These are phyloP conservation scores for Drosophila santomea DNA, from an alignment of 1,140 invertebrate genomes.

Conservation along the genomic window DNA sequence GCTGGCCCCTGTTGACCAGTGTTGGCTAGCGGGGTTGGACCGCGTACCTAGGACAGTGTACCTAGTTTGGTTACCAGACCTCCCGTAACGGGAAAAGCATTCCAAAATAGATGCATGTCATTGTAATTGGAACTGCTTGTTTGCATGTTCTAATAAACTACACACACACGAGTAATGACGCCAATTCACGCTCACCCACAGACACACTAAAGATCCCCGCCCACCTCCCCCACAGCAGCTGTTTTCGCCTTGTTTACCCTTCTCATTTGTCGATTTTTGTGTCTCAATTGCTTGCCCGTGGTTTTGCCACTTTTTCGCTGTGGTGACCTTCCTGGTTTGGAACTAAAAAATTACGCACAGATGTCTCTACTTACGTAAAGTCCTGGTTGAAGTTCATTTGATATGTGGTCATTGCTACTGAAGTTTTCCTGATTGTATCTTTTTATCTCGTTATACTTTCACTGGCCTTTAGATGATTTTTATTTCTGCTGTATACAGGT, in stretches of 20 bases:
- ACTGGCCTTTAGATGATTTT: conserved; percentile 35
- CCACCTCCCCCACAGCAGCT: conserved; percentile 38
- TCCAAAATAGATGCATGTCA: conserved; percentile 74
- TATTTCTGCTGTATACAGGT: conserved; percentile 18
- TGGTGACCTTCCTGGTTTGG: conserved; percentile 62
- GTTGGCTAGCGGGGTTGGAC: neutral
- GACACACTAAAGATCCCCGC: neutral
- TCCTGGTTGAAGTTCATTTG: conserved; percentile 84
- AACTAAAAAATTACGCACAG: conserved; percentile 48
- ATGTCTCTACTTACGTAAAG: conserved; percentile 77
- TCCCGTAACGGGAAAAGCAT: conserved; percentile 27
- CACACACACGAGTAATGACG: conserved; percentile 49
- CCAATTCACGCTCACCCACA: conserved; percentile 52
- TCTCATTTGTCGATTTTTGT: conserved; percentile 62
- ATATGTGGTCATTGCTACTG: conserved; percentile 70
- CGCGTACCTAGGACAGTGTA: conserved; percentile 24
- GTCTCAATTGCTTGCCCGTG: conserved; percentile 52
- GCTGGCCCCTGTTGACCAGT: neutral
- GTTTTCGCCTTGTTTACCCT: conserved; percentile 66
- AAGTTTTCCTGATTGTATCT: conserved; percentile 31
- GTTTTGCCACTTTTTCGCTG: conserved; percentile 45
- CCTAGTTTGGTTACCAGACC: neutral
- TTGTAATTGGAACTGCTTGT: conserved; percentile 73
- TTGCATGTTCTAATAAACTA: conserved; percentile 78
- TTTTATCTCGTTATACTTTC: conserved; percentile 60